Conservation (phyloP, 2,888 invertebrate species). For the Stenoptilia bipunctidactyla region DNA sequence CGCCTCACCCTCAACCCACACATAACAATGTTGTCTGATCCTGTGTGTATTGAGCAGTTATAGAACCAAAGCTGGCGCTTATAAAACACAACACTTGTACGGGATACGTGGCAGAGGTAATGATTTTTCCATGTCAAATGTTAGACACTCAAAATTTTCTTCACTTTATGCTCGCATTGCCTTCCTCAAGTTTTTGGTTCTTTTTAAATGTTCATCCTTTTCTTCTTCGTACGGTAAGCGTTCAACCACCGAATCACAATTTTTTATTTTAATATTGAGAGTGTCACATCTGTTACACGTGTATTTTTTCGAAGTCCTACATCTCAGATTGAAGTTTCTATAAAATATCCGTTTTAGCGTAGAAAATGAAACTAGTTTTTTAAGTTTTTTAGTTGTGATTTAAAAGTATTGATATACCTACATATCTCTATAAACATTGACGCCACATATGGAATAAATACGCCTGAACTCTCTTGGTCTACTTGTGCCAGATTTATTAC, state of each 20-base stretch:
- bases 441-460: too few species aligned
- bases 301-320: slow-evolving; percentile 1
- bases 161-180: slow-evolving; percentile 9
- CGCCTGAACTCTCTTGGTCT: too few species aligned
- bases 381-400: slow-evolving; percentile 12
- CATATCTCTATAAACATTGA: too few species aligned
- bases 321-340: slow-evolving; percentile 13
- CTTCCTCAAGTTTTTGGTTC: slow-evolving; percentile 11
- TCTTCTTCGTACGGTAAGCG: slow-evolving; percentile 3
- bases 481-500: too few species aligned
- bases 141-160: slow-evolving; percentile 5
- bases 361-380: slow-evolving; percentile 6
- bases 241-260: slow-evolving; percentile 5
- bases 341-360: slow-evolving; percentile 10
- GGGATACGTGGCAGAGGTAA: slow-evolving; percentile 8
- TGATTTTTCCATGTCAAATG: slow-evolving; percentile 6
- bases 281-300: slow-evolving; percentile 10
- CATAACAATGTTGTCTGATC: neutral
- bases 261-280: slow-evolving; percentile 9
- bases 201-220: slow-evolving; percentile 9
- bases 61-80: slow-evolving; percentile 11
- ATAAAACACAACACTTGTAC: slow-evolving; percentile 7
- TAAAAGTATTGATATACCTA: slow-evolving; percentile 11
- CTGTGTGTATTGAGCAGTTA: slow-evolving; percentile 5
- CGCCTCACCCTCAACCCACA: slow-evolving; percentile 13